Conservation (phyloP, 2,888 invertebrate species). For the Orthosia cruda region DNA sequence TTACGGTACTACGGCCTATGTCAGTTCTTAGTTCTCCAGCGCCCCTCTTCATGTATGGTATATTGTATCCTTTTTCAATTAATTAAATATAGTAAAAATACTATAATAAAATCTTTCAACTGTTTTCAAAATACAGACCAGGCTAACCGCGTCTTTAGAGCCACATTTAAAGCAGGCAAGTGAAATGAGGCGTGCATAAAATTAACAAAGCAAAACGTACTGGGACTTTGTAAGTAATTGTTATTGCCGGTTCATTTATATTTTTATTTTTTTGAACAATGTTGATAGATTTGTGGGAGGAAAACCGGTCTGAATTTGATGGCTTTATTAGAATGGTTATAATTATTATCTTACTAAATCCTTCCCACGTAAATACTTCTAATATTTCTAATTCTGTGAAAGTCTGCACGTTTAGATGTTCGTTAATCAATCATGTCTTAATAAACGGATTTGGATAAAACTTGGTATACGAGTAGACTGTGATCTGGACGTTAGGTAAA, state of each 20-base stretch:
- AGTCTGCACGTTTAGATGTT: too few species aligned
- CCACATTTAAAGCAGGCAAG: conserved; percentile 53
- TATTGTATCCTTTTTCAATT: too few species aligned
- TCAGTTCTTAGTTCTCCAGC: too few species aligned
- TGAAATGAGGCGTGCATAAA: conserved; percentile 67
- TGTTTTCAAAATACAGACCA: conserved; percentile 1
- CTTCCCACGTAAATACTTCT: background rate
- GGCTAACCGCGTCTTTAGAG: conserved; percentile 44
- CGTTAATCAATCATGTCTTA: too few species aligned
- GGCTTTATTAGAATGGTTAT: conserved; percentile 15
- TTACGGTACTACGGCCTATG: too few species aligned
- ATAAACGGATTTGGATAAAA: too few species aligned
- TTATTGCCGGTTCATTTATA: conserved; percentile 37
- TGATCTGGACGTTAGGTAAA: too few species aligned
- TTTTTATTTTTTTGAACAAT: conserved; percentile 10
- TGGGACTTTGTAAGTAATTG: conserved; percentile 45
- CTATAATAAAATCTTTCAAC: background rate
- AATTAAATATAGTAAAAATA: too few species aligned
- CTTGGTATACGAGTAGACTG: too few species aligned
- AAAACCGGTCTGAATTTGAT: conserved; percentile 1
- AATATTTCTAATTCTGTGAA: too few species aligned
- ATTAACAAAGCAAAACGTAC: conserved; percentile 60
- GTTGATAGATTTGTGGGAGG: background rate
- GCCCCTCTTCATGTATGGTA: too few species aligned
- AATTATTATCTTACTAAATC: background rate